phyloP scores from a whole-genome alignment of 2,888 invertebrate genomes.

The Xanthorhoe designata region DNA sequence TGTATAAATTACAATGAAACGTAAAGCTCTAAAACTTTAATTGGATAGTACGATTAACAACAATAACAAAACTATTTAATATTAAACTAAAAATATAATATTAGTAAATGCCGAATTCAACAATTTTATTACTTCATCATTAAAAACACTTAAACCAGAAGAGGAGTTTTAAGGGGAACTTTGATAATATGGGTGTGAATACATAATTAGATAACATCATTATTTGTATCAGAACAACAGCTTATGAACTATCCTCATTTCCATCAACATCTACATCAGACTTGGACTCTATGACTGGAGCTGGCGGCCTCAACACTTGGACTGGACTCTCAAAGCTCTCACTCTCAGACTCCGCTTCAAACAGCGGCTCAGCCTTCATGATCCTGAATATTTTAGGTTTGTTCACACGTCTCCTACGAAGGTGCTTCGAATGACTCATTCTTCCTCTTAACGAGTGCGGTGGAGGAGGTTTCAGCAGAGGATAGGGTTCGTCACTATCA shows the following conservation, averaged over 20 bases:
- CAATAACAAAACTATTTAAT: slow-evolving; percentile 6
- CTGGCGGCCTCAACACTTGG: slow-evolving; percentile 65
- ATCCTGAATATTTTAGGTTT: slow-evolving; percentile 67
- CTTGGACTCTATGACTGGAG: slow-evolving; percentile 63
- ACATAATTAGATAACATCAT: slow-evolving; percentile 6
- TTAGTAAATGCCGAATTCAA: slow-evolving; percentile 44
- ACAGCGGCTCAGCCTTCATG: slow-evolving; percentile 70
- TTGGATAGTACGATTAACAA: not conserved
- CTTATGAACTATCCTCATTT: slow-evolving; percentile 32
- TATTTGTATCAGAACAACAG: not conserved
- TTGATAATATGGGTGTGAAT: not conserved
- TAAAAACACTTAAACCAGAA: not conserved
- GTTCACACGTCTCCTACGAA: slow-evolving; percentile 62
- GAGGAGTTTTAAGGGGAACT: not conserved
- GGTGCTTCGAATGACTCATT: slow-evolving; percentile 57
- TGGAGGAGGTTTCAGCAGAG: slow-evolving; percentile 77
- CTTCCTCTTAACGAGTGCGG: slow-evolving; percentile 59
- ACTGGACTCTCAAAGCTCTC: slow-evolving; percentile 58
- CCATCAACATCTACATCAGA: slow-evolving; percentile 44
- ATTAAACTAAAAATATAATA: slow-evolving; percentile 33
- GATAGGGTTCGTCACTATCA: slow-evolving; percentile 72
- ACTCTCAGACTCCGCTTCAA: slow-evolving; percentile 62
- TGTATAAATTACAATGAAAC: slow-evolving; percentile 8
- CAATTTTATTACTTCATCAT: slow-evolving; percentile 26
- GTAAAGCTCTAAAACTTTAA: not conserved